Percentiles rank a stretch among this genome's conserved stretches.
These are phyloP conservation scores for Temnothorax longispinosus DNA, from an alignment of 1,140 invertebrate species.

Conservation along the genomic window DNA sequence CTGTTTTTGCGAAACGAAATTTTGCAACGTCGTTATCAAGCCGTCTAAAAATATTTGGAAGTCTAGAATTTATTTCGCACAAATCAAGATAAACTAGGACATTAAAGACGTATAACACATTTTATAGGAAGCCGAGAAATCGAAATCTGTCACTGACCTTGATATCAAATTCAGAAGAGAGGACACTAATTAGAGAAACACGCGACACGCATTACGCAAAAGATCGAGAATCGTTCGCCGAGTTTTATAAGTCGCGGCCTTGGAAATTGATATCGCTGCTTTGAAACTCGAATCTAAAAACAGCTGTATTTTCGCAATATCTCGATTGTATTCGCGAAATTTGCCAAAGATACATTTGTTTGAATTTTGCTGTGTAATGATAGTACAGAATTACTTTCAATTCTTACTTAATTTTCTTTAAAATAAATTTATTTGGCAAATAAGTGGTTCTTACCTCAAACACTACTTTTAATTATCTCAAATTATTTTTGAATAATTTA, in stretches of 20 bases:
- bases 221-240: not conserved
- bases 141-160: slow-evolving; percentile 21
- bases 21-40: not conserved
- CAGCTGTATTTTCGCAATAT: slow-evolving; percentile 2
- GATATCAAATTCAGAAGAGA: slow-evolving; percentile 19
- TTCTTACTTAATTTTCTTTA: not conserved
- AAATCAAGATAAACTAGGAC: not conserved
- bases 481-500: not conserved
- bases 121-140: slow-evolving; percentile 23
- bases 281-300: not conserved
- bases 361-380: not conserved
- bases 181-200: slow-evolving; percentile 7
- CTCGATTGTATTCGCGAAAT: not conserved
- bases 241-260: not conserved
- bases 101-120: not conserved
- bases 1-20: not conserved
- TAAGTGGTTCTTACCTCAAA: not conserved
- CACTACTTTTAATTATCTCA: not conserved
- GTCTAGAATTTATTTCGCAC: not conserved
- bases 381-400: not conserved
- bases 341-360: not conserved
- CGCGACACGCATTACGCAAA: not conserved
- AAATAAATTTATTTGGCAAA: slow-evolving; percentile 7
- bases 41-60: not conserved
- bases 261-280: not conserved